A percentile compares a stretch with the other conserved stretches of the same genome.
Conservation (phyloP, 2,888 invertebrate species). For the Hyposoter didymator region DNA sequence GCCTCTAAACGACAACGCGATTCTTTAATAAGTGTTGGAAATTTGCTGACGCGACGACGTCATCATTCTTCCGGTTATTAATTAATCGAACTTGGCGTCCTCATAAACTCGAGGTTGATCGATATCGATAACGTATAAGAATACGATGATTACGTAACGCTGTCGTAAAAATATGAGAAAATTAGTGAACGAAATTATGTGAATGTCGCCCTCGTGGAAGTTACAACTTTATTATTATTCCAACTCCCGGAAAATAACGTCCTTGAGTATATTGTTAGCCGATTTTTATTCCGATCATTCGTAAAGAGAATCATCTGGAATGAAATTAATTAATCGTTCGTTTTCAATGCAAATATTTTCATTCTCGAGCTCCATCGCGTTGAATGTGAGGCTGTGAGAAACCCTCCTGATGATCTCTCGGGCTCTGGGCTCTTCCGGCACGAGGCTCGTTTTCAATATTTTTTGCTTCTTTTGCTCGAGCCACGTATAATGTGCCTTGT, state of each 20-base stretch:
- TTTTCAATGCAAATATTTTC: conserved; percentile 62
- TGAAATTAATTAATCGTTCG: conserved; percentile 20
- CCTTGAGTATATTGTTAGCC: neutral
- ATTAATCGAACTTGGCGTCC: neutral
- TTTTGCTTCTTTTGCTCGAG: conserved; percentile 36
- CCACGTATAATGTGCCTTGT: conserved; percentile 64
- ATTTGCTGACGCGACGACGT: neutral
- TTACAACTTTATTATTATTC: no score
- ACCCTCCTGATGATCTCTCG: conserved; percentile 58
- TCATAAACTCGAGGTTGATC: neutral
- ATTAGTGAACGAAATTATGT: no score
- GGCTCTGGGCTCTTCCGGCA: conserved; percentile 74
- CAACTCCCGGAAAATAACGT: neutral
- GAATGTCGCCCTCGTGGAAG: no score
- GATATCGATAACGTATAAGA: neutral
- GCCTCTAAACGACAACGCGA: neutral
- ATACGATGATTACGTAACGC: neutral
- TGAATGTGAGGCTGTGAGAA: conserved; percentile 46
- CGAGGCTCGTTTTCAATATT: conserved; percentile 68
- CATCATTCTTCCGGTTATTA: conserved; percentile 1
- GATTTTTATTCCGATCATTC: neutral
- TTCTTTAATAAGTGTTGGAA: neutral
- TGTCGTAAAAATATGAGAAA: no score
- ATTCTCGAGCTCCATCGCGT: conserved; percentile 53
- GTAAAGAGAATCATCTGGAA: neutral